Conservation (phyloP, 2,797 vertebrate genomes). For the Propithecus deckenii region DNA sequence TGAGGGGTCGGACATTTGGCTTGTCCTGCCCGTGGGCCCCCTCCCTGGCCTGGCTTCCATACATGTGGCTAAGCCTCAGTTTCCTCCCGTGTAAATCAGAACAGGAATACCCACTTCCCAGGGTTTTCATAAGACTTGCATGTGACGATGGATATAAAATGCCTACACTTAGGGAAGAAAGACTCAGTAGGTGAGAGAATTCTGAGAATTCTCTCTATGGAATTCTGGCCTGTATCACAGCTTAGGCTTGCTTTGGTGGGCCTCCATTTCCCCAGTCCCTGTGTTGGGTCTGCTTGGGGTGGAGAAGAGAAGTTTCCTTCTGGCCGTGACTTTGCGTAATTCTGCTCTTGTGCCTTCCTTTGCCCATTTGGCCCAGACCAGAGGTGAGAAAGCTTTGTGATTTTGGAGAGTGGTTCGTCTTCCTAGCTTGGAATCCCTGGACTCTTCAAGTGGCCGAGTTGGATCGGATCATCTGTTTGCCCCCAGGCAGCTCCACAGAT, state of each 20-base stretch:
- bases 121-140: not conserved
- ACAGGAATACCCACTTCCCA: not conserved
- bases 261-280: not conserved
- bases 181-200: not conserved
- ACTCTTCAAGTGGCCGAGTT: not conserved
- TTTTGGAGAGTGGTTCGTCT: not conserved
- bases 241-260: not conserved
- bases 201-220: not conserved
- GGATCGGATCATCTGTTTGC: not conserved
- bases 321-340: not conserved
- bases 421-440: not conserved
- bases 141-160: not conserved
- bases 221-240: not conserved
- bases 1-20: not conserved
- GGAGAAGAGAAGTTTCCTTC: not conserved
- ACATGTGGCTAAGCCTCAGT: not conserved
- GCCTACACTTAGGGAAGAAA: not conserved
- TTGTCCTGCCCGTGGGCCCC: not conserved
- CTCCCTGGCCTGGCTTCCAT: not conserved
- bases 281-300: not conserved
- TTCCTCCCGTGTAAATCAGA: not conserved
- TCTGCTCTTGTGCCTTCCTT: not conserved
- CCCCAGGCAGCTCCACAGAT: not conserved
- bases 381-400: not conserved
- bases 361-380: not conserved